Percentiles rank a stretch among this genome's conserved stretches.
Evolutionary conservation across 2,113 vertebrate genomes (phyloP).

Genomic region (Albula goreensis): DNA sequence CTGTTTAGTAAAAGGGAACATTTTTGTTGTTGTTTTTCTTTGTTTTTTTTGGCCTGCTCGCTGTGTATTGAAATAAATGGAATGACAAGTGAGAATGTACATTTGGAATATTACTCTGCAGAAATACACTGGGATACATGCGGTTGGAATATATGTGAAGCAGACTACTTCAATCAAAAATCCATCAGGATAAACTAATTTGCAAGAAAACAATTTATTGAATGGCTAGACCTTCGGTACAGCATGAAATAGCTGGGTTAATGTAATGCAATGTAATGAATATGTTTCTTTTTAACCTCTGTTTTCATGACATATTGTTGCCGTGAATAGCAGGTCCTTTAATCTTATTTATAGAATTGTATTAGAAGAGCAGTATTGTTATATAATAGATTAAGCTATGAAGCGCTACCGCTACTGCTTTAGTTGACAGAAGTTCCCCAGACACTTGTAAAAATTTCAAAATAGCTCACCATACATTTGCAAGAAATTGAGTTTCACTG

Average conservation of each 20-base stretch:
- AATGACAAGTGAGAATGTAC: slow-evolving; percentile 25
- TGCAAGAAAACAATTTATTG: slow-evolving; percentile 24
- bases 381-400: slow-evolving; percentile 10
- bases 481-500: slow-evolving; percentile 1
- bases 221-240: slow-evolving; percentile 26
- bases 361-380: slow-evolving; percentile 20
- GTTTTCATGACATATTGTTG: slow-evolving; percentile 34
- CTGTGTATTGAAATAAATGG: slow-evolving; percentile 12
- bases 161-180: slow-evolving; percentile 28
- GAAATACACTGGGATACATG: slow-evolving; percentile 14
- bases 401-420: neutral
- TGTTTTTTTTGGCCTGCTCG: neutral
- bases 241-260: slow-evolving; percentile 24
- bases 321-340: slow-evolving; percentile 10
- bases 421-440: neutral
- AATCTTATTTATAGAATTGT: slow-evolving; percentile 26
- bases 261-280: slow-evolving; percentile 22
- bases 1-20: slow-evolving; percentile 27
- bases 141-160: slow-evolving; percentile 17
- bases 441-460: slow-evolving; percentile 14
- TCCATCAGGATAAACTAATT: slow-evolving; percentile 36
- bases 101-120: slow-evolving; percentile 21
- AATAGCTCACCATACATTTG: neutral
- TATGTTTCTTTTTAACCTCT: slow-evolving; percentile 32
- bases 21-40: slow-evolving; percentile 10